Base-by-base conservation (phyloP, 92 coral and sea anemone species). In the Palythoa grandis region DNA sequence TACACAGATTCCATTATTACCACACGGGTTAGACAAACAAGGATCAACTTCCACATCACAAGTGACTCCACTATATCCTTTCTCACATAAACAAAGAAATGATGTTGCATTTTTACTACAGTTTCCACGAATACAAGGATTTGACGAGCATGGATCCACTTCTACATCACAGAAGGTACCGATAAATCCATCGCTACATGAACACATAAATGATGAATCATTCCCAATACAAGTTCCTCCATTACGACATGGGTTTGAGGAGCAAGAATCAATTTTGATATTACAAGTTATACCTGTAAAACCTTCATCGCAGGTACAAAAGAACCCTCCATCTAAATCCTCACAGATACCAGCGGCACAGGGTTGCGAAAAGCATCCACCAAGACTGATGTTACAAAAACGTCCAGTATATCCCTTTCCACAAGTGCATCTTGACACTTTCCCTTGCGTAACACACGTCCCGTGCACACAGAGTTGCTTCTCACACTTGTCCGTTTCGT, bases 261-360 rank as follows among this genome's bases (percentile, higher is more conserved):
- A 23, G 69, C 98, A 95, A 11, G 93, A 89, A 38, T 92, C 84
- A 16, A 86, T 82, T 16, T 43, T 76, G 11, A 72, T 77, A 17
- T 92, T 92, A 67, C 98, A 95, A 56, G 85, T 79, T 8, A 68
- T 79, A 2, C 98, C 98, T 52, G 93, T 87, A 78, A 90, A 93
- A 37, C 97, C 93, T 7, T 88, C 89, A 52, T 87, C 47, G 77
- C 98, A 95, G 25, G 68, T 65, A 86, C 98, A 95, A 79, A 39
- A 79, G 80, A 91, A 92, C 1, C 90, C 92, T 19, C 77, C 82
- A 48, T 88, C 63, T 52, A 63, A 17, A 52, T 73, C 87, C 15
- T 80, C 87, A 90, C 98, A 95, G 77, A 76, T 80, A 2, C 98
- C 98, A 74, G 93, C 85, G 54, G 83, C 25, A 77, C 98, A 95